Base-by-base conservation (phyloP, 2,113 vertebrate species). In the Progne subis region DNA sequence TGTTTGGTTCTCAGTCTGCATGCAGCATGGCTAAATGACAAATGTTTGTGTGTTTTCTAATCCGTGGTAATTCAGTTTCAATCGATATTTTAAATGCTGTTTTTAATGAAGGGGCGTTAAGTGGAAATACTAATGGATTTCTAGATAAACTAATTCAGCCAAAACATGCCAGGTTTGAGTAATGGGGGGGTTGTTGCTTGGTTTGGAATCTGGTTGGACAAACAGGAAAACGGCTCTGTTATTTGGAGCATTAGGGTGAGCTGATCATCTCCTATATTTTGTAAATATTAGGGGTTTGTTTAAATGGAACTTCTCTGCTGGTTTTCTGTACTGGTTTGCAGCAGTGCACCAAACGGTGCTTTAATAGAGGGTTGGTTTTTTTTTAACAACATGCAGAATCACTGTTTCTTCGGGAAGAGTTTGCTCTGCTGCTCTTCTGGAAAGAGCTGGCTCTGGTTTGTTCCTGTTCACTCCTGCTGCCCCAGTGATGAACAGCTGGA, bases 1-100 rank as follows among this genome's bases (percentile, higher is more conserved):
- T 96, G 97, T 96, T 97, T 97, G 97, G 97, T 95, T 97, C 86
- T 88, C 96, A 67, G 95, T 96, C 76, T 97, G 98, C 98, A 97
- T 97, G 97, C 90, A 97, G 97, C 97, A 98, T 98, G 96, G 86
- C 80, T 78, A 57, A 43, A 77, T 74, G 28, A 77, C 57, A 79
- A 34, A 41, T 77, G 85, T 18, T 88, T 74, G n/a, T 70, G 56
- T 60, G 7, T 71, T 88, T 52, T 61, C 70, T 81, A 77, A 56
- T 85, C 90, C 11, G 0, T 68, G 47, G n/a, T 32, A 5, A 44
- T 46, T 82, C 41, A 44, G 2, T 86, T 82, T 28, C 0, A 1
- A 2, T 28, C 28, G 4, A 11, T 90, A 12, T 44, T 88, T 71
- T 61, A 90, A 96, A 77, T 83, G 53, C 44, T 71, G 0, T 39